These are phyloP conservation scores for Montipora capricornis DNA, from an alignment of 64 coral and sea anemone genomes.

Conservation along the genomic window DNA sequence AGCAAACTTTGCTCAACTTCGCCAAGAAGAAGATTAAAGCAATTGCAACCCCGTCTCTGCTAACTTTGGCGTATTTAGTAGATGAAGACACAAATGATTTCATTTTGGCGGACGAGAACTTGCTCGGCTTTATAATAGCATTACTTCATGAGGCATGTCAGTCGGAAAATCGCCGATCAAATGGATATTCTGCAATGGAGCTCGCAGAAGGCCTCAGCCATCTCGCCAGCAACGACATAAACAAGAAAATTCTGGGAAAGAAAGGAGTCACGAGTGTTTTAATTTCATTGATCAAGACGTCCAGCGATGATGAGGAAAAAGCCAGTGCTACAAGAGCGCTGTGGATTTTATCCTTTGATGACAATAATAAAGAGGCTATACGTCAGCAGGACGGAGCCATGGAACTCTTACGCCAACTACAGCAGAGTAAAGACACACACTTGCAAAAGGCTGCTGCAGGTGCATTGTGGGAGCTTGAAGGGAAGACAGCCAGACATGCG, in stretches of 20 bases:
- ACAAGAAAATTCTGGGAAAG: constrained; percentile 52
- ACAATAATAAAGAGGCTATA: constrained; percentile 49
- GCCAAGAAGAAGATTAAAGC: no score
- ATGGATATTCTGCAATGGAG: constrained; percentile 69
- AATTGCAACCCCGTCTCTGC: neutral
- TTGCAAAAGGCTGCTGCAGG: constrained; percentile 73
- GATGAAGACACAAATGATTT: constrained; percentile 66
- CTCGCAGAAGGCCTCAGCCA: constrained; percentile 72
- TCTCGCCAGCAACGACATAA: constrained; percentile 69
- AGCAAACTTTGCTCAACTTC: no score
- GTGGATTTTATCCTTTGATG: constrained; percentile 74
- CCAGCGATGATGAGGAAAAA: constrained; percentile 31
- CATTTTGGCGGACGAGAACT: constrained; percentile 12
- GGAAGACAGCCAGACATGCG: neutral
- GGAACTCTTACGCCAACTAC: neutral
- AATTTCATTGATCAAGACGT: constrained; percentile 29
- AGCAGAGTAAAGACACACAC: constrained; percentile 22
- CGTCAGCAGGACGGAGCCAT: constrained; percentile 3
- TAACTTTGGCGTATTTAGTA: constrained; percentile 38
- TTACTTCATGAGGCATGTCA: constrained; percentile 8
- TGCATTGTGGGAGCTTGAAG: constrained; percentile 78
- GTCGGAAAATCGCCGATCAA: neutral
- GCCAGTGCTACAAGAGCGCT: constrained; percentile 6
- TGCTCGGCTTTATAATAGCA: constrained; percentile 6
- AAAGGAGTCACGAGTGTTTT: constrained; percentile 52